Percentiles rank a stretch among this genome's conserved stretches.
Conservation (phyloP, 2,113 vertebrate species). For the Geothlypis trichas region DNA sequence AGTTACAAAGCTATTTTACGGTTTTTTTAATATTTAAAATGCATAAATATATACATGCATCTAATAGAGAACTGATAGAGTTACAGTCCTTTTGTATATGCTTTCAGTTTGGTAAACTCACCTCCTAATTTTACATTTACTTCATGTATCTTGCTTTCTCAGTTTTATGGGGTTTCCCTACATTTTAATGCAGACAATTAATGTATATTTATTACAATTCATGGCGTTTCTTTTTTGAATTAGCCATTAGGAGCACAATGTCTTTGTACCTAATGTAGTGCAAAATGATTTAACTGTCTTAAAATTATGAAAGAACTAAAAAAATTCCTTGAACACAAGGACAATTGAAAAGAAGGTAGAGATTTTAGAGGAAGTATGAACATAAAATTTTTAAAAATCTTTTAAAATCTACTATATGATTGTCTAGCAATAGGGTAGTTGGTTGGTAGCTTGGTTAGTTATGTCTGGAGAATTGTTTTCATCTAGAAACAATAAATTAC, state of each 20-base stretch:
- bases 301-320: neutral
- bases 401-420: neutral
- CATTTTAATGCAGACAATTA: neutral
- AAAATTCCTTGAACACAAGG: neutral
- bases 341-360: neutral
- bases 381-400: fast-evolving
- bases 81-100: neutral
- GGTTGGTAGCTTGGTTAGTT: neutral
- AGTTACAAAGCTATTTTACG: neutral
- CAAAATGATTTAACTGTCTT: neutral
- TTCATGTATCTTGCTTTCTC: neutral
- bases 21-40: neutral
- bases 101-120: neutral
- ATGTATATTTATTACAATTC: neutral
- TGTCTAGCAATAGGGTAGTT: neutral
- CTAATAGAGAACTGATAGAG: neutral
- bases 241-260: neutral
- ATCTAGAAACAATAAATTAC: neutral
- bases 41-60: fast-evolving
- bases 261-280: neutral
- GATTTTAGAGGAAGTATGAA: neutral
- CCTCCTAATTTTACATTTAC: neutral
- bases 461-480: neutral
- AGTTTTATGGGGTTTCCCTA: neutral
- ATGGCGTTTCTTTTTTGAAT: neutral